Base-by-base conservation (phyloP, 2,797 vertebrate genomes). In the Molossus molossus region DNA sequence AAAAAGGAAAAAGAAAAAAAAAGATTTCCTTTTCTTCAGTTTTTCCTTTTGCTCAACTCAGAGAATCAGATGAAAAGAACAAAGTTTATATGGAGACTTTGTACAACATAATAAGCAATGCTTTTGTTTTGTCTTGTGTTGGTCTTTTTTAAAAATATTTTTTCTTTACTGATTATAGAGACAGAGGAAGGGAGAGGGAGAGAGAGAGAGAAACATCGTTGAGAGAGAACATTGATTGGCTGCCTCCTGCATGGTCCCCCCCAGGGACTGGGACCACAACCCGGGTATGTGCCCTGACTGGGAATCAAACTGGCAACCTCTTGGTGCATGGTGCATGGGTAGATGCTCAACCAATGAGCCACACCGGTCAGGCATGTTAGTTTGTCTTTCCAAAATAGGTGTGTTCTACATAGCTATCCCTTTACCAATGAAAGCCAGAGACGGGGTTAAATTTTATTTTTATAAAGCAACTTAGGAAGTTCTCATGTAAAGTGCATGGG, bases 11-110 rank as follows among this genome's bases (percentile, higher is more conserved):
- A 80, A 69, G 5, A 9, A 23, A 48, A 76, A 62, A 18, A 25
- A 25, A n/a, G 0, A 2, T 40, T 85, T 83, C 57, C 9, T 58
- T 82, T 87, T 60, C 65, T 11, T 90, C 9, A 67, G 17, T 8
- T 96, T 80, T 79, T 79, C 2, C 13, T 77, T 55, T 9, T 55
- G 20, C 18, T 80, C 5, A 79, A 75, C 20, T 50, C 18, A 94
- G 72, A 85, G 69, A 89, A 73, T 2, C 25, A 40, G 55, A 55
- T 95, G 48, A 89, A 89, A 83, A 88, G 37, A 67, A 57, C 2
- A 77, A 62, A 73, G 2, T 84, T 70, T 40, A 60, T 80, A 65
- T 33, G 33, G 2, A 65, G 9, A 17, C 6, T 45, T 82, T 62
- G 1, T 73, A 25, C 13, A 75, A n/a, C 5, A 15, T 75, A 65